Conservation (phyloP, 2,797 vertebrate species). For the Parotocinclus haroldoi region DNA sequence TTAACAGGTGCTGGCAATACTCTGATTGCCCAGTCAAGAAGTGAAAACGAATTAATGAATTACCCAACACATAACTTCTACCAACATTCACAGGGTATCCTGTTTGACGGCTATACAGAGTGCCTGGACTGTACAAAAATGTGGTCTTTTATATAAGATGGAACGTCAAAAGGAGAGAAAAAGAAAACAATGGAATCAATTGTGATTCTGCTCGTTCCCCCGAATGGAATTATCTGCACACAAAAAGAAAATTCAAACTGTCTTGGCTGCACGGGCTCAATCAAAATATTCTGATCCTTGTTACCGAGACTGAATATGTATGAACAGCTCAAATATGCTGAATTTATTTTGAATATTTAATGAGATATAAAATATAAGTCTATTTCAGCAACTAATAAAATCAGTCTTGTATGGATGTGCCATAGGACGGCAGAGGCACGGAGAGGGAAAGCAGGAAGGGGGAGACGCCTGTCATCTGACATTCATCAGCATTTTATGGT, state of each 20-base stretch:
- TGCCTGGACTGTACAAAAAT: conserved; percentile 51
- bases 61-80: conserved; percentile 25
- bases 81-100: conserved; percentile 24
- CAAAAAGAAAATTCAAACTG: conserved; percentile 75
- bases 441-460: background rate
- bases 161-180: conserved; percentile 43
- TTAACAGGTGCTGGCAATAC: too few species aligned
- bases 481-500: conserved; percentile 76
- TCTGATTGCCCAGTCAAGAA: too few species aligned
- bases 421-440: conserved; percentile 64
- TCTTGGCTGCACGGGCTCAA: conserved; percentile 74
- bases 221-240: conserved; percentile 77
- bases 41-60: too few species aligned
- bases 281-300: conserved; percentile 80
- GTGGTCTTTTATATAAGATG: conserved; percentile 67
- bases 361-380: conserved; percentile 83
- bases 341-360: conserved; percentile 85
- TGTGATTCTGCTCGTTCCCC: conserved; percentile 78
- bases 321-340: conserved; percentile 80
- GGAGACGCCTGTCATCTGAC: conserved; percentile 58
- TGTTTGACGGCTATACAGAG: conserved; percentile 25
- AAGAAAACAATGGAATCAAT: conserved; percentile 73
- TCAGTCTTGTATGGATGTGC: conserved; percentile 77
- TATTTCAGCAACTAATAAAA: conserved; percentile 80
- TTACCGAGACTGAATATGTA: conserved; percentile 81